Evolutionary conservation across 2,113 vertebrate genomes (phyloP), one percentile per base, ranked within the genome.

Genomic region (Megaleporinus macrocephalus): DNA sequence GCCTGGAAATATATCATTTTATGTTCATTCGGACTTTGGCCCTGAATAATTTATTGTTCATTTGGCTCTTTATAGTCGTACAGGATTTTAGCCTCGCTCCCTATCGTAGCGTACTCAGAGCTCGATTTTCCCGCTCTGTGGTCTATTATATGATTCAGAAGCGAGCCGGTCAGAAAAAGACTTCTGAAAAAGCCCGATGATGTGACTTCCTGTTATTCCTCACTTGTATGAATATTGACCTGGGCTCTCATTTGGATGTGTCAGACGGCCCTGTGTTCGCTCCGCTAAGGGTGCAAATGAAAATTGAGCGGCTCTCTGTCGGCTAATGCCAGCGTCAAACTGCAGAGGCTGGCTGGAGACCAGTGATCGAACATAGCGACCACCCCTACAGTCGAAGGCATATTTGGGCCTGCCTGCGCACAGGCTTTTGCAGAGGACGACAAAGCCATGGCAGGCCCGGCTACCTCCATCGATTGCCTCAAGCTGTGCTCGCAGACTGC

Each of bases 161-260:
- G 20, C 30, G 6, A 18, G 18, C 27, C 20, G 11, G 16, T 22
- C 16, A 36, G n/a, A 68, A 33, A 36, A 36, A 57, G 22, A 10
- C 30, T 26, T 30, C 57, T 65, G 16, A 80, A 80, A 79, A 55
- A 59, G 24, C 61, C 26, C 7, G 29, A 73, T 16, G 65, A 81
- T 53, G 47, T 76, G 65, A 71, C 88, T 89, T 84, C 71, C 84
- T 88, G 85, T 49, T 88, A 65, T 86, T 63, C 73, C 61, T 9
- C 71, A 79, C 77, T 87, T 65, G 84, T 76, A 88, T 87, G 76
- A 80, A 76, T 82, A 85, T 87, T 85, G 90, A 89, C 86, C 81
- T 47, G 41, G 59, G 66, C 80, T 78, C 79, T 75, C 62, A 69
- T 73, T 66, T 85, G 55, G 75, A 84, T 85, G 85, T 82, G 84